phyloP scores from a whole-genome alignment of 1,140 invertebrate species.

The Cotesia chilonis region DNA sequence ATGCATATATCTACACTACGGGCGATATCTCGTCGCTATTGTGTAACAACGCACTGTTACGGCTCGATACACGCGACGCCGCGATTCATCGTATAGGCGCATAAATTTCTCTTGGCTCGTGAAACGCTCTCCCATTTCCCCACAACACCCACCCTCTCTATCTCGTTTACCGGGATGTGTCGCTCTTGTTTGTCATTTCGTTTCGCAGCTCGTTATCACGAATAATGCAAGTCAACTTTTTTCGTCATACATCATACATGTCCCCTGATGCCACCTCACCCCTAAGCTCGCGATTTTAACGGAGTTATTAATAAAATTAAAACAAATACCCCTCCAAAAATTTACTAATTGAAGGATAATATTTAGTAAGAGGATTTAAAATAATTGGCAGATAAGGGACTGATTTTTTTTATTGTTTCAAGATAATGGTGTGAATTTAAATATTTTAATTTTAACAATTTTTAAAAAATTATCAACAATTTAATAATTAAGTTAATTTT shows the following conservation, averaged over 20 bases:
- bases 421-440: no score
- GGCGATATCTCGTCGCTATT: constrained; percentile 34
- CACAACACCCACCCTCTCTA: neutral
- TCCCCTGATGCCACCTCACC: neutral
- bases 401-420: no score
- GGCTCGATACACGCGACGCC: constrained; percentile 35
- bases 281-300: neutral
- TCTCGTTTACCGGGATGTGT: neutral
- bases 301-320: neutral
- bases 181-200: constrained; percentile 38
- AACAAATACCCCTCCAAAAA: neutral
- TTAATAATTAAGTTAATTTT: no score
- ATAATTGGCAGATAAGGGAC: no score
- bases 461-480: no score
- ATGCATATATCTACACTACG: neutral
- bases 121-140: constrained; percentile 14
- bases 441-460: no score
- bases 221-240: constrained; percentile 32
- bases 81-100: constrained; percentile 31
- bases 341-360: no score
- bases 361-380: no score
- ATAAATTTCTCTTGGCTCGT: constrained; percentile 34
- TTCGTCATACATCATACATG: neutral
- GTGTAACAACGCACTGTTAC: constrained; percentile 33
- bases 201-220: constrained; percentile 39